Percentiles rank a stretch among this genome's conserved stretches.
These are phyloP conservation scores for Thalassarche chlororhynchos DNA, from an alignment of 2,113 vertebrate species.

Conservation along the genomic window DNA sequence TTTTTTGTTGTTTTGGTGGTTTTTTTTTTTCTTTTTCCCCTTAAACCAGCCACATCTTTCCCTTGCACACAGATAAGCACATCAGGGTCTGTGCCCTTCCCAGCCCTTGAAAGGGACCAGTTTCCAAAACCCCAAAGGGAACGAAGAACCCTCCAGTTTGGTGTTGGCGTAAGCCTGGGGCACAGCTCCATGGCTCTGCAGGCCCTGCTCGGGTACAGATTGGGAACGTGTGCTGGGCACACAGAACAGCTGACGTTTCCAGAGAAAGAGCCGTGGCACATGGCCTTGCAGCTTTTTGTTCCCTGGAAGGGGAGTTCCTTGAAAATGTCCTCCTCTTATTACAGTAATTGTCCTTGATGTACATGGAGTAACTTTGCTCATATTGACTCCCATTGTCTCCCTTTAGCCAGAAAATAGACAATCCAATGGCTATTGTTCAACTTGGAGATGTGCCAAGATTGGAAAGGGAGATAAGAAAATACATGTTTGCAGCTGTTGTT, in stretches of 20 bases:
- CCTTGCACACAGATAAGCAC: background rate
- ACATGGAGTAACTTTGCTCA: background rate
- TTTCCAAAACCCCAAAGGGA: background rate
- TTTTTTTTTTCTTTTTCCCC: too few relatives aligned
- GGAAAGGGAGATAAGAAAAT: conserved; percentile 20
- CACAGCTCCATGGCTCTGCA: background rate
- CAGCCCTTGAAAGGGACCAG: background rate
- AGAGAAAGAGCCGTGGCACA: background rate
- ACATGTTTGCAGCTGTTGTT: conserved; percentile 32
- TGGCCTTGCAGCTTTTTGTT: background rate
- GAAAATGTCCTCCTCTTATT: background rate
- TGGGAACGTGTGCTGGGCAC: background rate
- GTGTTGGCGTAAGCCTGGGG: background rate
- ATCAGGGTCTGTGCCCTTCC: background rate
- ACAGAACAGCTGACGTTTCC: background rate
- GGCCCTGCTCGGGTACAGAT: fast-evolving
- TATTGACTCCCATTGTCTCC: background rate
- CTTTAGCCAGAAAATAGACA: background rate
- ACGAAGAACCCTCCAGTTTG: background rate
- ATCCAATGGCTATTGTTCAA: conserved; percentile 23
- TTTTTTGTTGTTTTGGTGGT: too few relatives aligned
- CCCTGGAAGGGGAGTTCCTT: background rate
- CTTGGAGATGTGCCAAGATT: background rate
- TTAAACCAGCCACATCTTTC: background rate
- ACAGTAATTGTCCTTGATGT: background rate